Evolutionary conservation across 2,888 invertebrate genomes (phyloP).

Genomic region (Scaptomyza cyrtandrae): DNA sequence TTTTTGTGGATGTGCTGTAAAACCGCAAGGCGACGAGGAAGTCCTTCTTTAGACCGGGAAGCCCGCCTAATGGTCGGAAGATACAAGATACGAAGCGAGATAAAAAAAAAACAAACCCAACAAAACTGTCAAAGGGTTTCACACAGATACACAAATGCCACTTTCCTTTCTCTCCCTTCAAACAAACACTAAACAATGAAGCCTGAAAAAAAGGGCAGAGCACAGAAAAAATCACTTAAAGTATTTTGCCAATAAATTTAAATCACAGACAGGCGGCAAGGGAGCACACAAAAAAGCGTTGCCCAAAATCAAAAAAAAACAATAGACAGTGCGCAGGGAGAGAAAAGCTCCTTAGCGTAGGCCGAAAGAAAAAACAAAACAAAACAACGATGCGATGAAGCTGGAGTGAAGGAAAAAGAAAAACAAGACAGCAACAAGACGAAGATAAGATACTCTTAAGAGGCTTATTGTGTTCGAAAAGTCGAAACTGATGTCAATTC

Average conservation of each 20-base stretch:
- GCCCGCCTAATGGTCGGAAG: conserved; percentile 49
- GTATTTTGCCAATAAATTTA: conserved; percentile 81
- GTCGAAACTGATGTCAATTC: neutral
- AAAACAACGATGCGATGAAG: conserved; percentile 22
- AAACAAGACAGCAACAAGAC: conserved; percentile 26
- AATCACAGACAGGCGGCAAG: conserved; percentile 65
- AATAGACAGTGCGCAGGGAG: conserved; percentile 40
- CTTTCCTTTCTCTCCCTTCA: neutral
- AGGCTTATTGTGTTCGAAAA: neutral
- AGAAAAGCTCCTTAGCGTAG: conserved; percentile 27
- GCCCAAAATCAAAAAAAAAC: conserved; percentile 11
- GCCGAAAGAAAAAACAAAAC: conserved; percentile 15
- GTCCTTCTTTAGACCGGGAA: conserved; percentile 22
- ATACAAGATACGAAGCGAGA: conserved; percentile 18
- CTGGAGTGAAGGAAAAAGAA: conserved; percentile 7
- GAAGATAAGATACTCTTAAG: conserved; percentile 18
- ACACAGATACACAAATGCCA: conserved; percentile 24
- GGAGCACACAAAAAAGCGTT: conserved; percentile 13
- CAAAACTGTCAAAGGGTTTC: conserved; percentile 68
- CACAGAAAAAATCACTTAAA: conserved; percentile 73
- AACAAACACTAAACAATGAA: conserved; percentile 21
- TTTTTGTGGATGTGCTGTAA: conserved; percentile 26
- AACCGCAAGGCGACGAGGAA: conserved; percentile 65
- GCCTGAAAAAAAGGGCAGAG: conserved; percentile 7
- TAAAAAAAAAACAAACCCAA: conserved; percentile 29